Evolutionary conservation across 2,113 vertebrate genomes (phyloP), one percentile per base, ranked within the genome.

Genomic region (Orthochromis indermauri): DNA sequence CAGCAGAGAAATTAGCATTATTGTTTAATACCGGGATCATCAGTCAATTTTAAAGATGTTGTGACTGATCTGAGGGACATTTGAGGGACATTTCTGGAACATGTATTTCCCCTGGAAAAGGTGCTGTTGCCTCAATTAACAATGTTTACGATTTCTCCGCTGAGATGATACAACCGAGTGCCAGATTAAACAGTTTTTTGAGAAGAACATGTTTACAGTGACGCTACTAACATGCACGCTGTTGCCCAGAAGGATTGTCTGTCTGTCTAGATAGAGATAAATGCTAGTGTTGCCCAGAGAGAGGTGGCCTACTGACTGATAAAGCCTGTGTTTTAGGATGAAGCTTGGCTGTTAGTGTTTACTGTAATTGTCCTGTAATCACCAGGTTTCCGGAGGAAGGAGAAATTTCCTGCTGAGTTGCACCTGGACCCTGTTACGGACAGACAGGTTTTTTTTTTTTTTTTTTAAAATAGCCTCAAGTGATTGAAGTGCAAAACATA

Each of bases 321-420:
- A 87, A 81, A 85, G 61, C 80, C 71, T 73, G 88, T 71, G 91
- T 92, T 91, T 91, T 91, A 71, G 86, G 87, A 89, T 85, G 79
- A 61, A 83, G 86, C 83, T 83, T 45, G 85, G 86, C 95, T 92
- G 95, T 63, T 89, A 92, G 89, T 91, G 92, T 95, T 95, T 94
- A 95, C 91, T 83, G 71, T 92, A 95, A 95, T 95, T 95, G 93
- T 91, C 82, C 88, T 35, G 91, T 86, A 95, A 95, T 95, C 90
- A 90, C 80, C 3, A 35, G 82, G 55, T 91, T 92, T 93, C 84
- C 66, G 17, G 82, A 80, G 59, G 61, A 57, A 73, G 82, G 57
- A 55, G 81, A 51, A 14, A 80, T 83, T 83, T 78, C 93, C 89
- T 2, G 42, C 88, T 7, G 85, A 68, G 86, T 73, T 85, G 92